Conservation (phyloP, 2,113 vertebrate genomes). For the Corydoras sp. region DNA sequence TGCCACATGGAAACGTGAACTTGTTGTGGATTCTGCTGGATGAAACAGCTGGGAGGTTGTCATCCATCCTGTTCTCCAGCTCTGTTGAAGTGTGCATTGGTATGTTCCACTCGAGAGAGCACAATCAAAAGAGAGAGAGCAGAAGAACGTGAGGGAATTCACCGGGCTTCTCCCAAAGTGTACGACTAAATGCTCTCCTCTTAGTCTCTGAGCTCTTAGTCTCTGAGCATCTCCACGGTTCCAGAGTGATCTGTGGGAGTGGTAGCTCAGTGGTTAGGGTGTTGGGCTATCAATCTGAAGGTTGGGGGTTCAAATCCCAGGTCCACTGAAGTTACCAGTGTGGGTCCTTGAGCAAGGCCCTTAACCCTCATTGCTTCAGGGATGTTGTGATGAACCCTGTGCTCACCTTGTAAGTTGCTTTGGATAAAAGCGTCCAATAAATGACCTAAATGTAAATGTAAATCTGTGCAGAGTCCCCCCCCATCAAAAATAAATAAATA, state of each 20-base stretch:
- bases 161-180: conserved; percentile 5
- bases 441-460: no score
- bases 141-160: conserved; percentile 11
- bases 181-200: conserved; percentile 42
- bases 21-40: conserved; percentile 37
- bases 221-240: neutral
- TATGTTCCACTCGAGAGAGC: conserved; percentile 16
- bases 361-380: no score
- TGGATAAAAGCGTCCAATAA: no score
- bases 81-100: conserved; percentile 11
- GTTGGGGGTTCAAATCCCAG: no score
- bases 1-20: conserved; percentile 41
- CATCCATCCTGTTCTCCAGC: conserved; percentile 27
- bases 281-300: no score
- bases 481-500: conserved; percentile 22
- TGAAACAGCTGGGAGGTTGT: conserved; percentile 34
- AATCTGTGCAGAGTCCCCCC: no score
- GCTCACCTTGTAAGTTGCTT: no score
- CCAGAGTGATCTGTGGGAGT: no score
- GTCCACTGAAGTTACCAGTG: no score
- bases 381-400: no score
- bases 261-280: no score
- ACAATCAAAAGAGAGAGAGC: conserved; percentile 8
- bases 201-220: conserved; percentile 21
- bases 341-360: no score